Percentiles rank a stretch among this genome's conserved stretches.
Evolutionary conservation across 2,888 invertebrate genomes (phyloP).

Genomic region (Pterostichus niger): DNA sequence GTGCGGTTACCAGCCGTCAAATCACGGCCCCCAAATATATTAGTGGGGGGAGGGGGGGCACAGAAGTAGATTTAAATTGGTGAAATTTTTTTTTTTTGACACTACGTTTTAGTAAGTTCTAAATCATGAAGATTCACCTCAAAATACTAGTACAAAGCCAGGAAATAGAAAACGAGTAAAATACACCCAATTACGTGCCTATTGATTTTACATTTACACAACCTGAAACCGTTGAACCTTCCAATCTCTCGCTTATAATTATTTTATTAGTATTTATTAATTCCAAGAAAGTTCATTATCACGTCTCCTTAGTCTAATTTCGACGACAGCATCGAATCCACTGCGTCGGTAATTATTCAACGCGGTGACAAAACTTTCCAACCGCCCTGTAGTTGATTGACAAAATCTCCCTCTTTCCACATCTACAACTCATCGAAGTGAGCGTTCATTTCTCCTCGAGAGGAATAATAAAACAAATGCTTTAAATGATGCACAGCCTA

Average conservation of each 20-base stretch:
- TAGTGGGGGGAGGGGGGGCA: too few relatives aligned
- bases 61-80: too few relatives aligned
- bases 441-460: background rate
- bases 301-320: background rate
- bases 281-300: conserved; percentile 7
- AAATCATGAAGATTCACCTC: too few relatives aligned
- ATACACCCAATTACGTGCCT: too few relatives aligned
- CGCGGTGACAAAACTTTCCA: conserved; percentile 18
- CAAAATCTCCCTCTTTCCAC: conserved; percentile 1
- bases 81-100: too few relatives aligned
- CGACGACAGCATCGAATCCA: background rate
- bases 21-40: too few relatives aligned
- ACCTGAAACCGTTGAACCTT: too few relatives aligned
- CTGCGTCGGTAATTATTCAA: conserved; percentile 35
- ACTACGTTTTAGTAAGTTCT: too few relatives aligned
- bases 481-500: conserved; percentile 46
- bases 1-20: too few relatives aligned
- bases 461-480: conserved; percentile 46
- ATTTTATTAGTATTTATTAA: conserved; percentile 8
- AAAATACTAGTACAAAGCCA: too few relatives aligned
- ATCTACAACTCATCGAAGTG: conserved; percentile 16
- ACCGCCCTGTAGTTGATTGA: conserved; percentile 20
- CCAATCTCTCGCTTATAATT: background rate
- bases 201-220: too few relatives aligned
- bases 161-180: too few relatives aligned